These are phyloP conservation scores for Dolichoris vasculosae DNA, from an alignment of 1,140 invertebrate species.

Conservation along the genomic window DNA sequence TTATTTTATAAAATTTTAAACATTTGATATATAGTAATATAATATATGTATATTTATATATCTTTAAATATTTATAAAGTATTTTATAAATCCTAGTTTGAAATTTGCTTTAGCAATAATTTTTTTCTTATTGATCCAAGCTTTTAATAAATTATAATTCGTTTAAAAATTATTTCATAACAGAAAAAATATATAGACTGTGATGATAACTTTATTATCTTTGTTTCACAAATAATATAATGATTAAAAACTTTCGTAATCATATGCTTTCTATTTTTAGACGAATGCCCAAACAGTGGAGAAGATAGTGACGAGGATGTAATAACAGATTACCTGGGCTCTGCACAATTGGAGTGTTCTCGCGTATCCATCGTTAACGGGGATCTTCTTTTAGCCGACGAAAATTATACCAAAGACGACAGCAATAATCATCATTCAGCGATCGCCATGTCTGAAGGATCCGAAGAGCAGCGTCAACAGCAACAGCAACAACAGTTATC, in stretches of 20 bases:
- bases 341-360: slow-evolving; percentile 39
- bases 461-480: slow-evolving; percentile 56
- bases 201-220: neutral
- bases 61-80: no score
- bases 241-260: neutral
- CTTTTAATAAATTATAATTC: no score
- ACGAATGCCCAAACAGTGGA: slow-evolving; percentile 78
- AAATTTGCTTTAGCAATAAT: no score
- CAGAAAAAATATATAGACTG: neutral
- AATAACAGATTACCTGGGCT: slow-evolving; percentile 78
- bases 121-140: no score
- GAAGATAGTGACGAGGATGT: slow-evolving; percentile 82
- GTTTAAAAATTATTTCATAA: no score
- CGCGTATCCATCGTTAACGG: slow-evolving; percentile 36
- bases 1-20: neutral
- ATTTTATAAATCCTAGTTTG: no score
- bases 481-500: slow-evolving; percentile 13
- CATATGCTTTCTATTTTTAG: slow-evolving; percentile 59
- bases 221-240: neutral
- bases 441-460: slow-evolving; percentile 65
- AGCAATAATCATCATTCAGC: slow-evolving; percentile 46
- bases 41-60: no score
- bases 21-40: no score
- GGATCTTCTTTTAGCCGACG: slow-evolving; percentile 50
- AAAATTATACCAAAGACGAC: slow-evolving; percentile 71